Conservation (phyloP, 37 sponge, comb jelly and placozoan species). For the Trichoplax adhaerens region DNA sequence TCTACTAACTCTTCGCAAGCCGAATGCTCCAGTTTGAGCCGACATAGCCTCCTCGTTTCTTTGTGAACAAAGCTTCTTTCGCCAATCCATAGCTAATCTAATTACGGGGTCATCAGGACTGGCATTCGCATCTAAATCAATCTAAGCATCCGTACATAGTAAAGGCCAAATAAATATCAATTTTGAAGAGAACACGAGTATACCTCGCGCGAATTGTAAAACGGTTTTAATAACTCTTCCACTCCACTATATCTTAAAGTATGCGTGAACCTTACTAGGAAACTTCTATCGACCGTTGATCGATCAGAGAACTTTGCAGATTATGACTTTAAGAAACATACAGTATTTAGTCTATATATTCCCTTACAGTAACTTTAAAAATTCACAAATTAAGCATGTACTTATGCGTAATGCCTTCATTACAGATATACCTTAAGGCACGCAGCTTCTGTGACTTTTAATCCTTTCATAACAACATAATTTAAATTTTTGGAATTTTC, state of each 20-base stretch:
- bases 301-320: too few species aligned
- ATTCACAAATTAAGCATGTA: too few species aligned
- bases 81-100: slow-evolving; percentile 42
- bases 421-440: slow-evolving; percentile 53
- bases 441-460: slow-evolving; percentile 70
- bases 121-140: background rate
- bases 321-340: too few species aligned
- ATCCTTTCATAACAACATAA: slow-evolving; percentile 61
- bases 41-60: slow-evolving; percentile 37
- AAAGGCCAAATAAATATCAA: background rate
- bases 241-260: too few species aligned
- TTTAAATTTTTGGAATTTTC: slow-evolving; percentile 84
- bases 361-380: too few species aligned
- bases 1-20: slow-evolving; percentile 46
- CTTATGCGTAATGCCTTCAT: too few species aligned
- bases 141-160: slow-evolving; percentile 21
- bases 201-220: too few species aligned
- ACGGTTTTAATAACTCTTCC: too few species aligned
- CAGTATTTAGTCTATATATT: background rate
- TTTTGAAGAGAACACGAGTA: too few species aligned
- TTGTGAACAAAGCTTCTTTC: slow-evolving; percentile 44
- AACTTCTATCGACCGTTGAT: too few species aligned
- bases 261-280: too few species aligned
- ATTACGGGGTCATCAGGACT: slow-evolving; percentile 9
- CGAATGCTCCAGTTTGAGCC: slow-evolving; percentile 38